These are phyloP conservation scores for Alectura lathami DNA, from an alignment of 2,113 vertebrate species.

Conservation along the genomic window DNA sequence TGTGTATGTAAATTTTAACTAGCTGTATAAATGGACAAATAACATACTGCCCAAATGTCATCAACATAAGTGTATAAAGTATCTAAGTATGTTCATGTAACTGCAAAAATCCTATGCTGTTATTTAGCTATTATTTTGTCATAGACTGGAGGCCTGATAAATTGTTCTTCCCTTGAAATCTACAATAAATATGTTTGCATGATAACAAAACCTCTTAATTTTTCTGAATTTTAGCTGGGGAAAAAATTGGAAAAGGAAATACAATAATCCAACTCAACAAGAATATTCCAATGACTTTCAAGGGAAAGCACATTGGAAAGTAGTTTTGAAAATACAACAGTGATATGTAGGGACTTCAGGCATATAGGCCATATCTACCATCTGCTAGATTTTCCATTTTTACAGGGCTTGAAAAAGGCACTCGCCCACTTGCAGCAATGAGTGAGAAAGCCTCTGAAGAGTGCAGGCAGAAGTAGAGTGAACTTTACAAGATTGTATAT, in stretches of 20 bases:
- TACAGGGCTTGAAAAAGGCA: conserved; percentile 66
- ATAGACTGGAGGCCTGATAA: neutral
- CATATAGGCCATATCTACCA: conserved; percentile 58
- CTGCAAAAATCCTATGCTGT: neutral
- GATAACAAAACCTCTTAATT: neutral
- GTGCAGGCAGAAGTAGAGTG: conserved; percentile 16
- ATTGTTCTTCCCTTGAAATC: neutral
- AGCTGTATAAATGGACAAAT: neutral
- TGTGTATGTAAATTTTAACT: neutral
- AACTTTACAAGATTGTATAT: conserved; percentile 47
- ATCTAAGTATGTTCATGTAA: neutral
- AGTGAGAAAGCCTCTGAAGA: conserved; percentile 57
- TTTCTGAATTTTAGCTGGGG: neutral
- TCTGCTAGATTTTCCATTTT: conserved; percentile 64
- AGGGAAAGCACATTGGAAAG: conserved; percentile 21
- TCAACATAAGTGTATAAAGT: neutral
- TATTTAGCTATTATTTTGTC: neutral
- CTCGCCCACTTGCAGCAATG: conserved; percentile 66
- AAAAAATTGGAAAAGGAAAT: neutral
- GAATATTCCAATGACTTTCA: conserved; percentile 18
- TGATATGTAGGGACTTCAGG: conserved; percentile 45
- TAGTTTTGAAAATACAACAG: conserved; percentile 14
- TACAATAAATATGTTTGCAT: neutral
- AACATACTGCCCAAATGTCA: neutral
- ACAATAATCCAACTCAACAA: neutral